Evolutionary conservation across 1,140 invertebrate species (phyloP).

Genomic region (Drosophila truncata): DNA sequence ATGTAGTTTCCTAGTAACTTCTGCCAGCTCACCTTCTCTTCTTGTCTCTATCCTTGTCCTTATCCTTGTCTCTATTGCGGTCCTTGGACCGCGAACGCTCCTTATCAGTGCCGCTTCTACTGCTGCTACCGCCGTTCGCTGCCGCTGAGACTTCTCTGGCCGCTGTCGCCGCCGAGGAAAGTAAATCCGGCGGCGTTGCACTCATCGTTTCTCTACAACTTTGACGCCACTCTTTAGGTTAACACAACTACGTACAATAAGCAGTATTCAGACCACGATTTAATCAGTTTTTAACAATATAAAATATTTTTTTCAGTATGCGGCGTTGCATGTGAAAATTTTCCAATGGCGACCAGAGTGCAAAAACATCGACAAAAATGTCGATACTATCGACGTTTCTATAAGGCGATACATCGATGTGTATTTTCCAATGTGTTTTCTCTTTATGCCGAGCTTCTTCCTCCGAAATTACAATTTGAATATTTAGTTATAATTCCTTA

Average conservation of each 20-base stretch:
- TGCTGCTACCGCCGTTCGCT: conserved; percentile 49
- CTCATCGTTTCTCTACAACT: conserved; percentile 53
- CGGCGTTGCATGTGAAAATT: conserved; percentile 44
- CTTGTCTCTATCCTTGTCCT: conserved; percentile 86
- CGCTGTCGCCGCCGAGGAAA: conserved; percentile 27
- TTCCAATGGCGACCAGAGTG: conserved; percentile 44
- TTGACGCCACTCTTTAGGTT: neutral
- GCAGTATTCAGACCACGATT: conserved; percentile 1
- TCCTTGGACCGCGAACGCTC: conserved; percentile 75
- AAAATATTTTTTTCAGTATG: conserved; percentile 30
- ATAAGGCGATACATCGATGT: neutral
- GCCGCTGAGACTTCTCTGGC: conserved; percentile 45
- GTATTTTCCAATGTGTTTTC: neutral
- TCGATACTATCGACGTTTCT: neutral
- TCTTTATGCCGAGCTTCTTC: neutral
- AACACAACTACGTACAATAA: neutral
- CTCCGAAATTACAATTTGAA: too few relatives aligned
- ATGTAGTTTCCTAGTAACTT: neutral
- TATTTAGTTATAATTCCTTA: too few relatives aligned
- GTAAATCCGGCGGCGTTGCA: conserved; percentile 61
- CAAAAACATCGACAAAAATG: neutral
- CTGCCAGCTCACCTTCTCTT: conserved; percentile 66
- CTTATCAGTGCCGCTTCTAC: conserved; percentile 54
- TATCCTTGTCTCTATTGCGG: conserved; percentile 85
- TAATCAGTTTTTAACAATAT: neutral